These are phyloP conservation scores for Cydia splendana DNA, from an alignment of 1,140 invertebrate species.

Conservation along the genomic window DNA sequence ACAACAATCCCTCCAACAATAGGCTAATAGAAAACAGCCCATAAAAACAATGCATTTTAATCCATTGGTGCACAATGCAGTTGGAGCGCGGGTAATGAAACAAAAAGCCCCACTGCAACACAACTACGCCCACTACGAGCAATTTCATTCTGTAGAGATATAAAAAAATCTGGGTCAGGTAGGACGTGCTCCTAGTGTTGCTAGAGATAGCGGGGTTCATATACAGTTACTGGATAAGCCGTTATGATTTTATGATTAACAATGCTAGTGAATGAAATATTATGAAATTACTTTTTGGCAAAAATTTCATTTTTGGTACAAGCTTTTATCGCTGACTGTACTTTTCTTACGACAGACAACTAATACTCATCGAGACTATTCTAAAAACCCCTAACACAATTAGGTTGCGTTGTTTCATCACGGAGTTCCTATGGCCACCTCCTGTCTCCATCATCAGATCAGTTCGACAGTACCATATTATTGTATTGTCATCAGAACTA, in stretches of 20 bases:
- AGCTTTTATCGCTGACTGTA: too few relatives aligned
- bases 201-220: conserved; percentile 47
- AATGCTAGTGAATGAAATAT: neutral
- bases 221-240: conserved; percentile 31
- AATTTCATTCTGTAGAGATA: conserved; percentile 74
- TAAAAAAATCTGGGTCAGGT: conserved; percentile 75
- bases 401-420: too few relatives aligned
- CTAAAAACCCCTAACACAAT: too few relatives aligned
- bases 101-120: conserved; percentile 9
- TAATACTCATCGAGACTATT: too few relatives aligned
- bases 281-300: too few relatives aligned
- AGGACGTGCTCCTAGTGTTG: conserved; percentile 45
- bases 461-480: too few relatives aligned
- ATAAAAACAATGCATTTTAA: conserved; percentile 22
- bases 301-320: too few relatives aligned
- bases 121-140: conserved; percentile 57
- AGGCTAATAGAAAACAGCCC: conserved; percentile 16
- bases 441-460: too few relatives aligned
- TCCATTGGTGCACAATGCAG: conserved; percentile 24
- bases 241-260: neutral
- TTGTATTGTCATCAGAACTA: too few relatives aligned
- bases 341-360: too few relatives aligned
- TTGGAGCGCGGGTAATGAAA: conserved; percentile 19
- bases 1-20: neutral
- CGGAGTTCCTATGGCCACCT: too few relatives aligned